Percentiles rank a stretch among this genome's conserved stretches.
These are phyloP conservation scores for Echinops telfairi DNA, from an alignment of 2,113 vertebrate genomes.

Conservation along the genomic window DNA sequence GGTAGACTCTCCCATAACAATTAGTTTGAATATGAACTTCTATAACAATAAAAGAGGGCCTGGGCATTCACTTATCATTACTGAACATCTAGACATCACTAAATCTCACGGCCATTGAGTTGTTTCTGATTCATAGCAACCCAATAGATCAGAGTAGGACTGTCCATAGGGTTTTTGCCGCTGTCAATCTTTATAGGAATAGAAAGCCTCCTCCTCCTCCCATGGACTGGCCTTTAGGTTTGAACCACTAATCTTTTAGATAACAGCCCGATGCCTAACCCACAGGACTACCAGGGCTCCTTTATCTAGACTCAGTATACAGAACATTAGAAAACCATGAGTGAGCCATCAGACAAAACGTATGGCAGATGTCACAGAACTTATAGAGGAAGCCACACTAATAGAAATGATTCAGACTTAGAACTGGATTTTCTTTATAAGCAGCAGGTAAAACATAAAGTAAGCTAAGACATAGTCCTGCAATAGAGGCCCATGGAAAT, in stretches of 20 bases:
- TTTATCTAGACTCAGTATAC: not conserved
- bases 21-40: not conserved
- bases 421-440: not conserved
- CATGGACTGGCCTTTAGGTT: no score
- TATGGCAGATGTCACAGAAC: not conserved
- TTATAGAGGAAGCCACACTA: not conserved
- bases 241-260: no score
- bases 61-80: not conserved
- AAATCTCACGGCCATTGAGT: no score
- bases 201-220: no score
- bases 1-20: not conserved
- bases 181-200: no score
- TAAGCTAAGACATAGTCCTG: not conserved
- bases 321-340: conserved; percentile 33
- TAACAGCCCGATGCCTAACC: no score
- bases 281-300: no score
- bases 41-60: not conserved
- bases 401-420: not conserved
- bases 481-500: not conserved
- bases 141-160: no score
- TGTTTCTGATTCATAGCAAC: no score
- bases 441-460: not conserved
- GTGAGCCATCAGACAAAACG: not conserved
- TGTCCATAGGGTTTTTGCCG: no score
- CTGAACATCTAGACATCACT: not conserved